Evolutionary conservation across 2,888 invertebrate species (phyloP).

Genomic region (Sminthurinus aureus): DNA sequence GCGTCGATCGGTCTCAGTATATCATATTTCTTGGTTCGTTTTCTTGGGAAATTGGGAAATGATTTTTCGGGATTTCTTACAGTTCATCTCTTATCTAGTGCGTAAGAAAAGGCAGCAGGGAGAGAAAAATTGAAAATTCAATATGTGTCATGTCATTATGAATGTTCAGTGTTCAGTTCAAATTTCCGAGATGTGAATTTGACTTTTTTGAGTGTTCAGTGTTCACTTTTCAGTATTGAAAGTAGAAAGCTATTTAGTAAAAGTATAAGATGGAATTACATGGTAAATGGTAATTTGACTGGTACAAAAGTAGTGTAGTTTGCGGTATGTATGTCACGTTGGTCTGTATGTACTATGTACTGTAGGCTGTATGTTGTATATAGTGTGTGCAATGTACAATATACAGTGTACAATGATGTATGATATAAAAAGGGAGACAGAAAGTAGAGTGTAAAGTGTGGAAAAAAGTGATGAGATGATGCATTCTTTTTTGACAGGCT

Average conservation of each 20-base stretch:
- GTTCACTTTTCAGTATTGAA: neutral
- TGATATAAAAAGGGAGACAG: neutral
- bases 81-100: too few species aligned
- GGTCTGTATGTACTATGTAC: too few species aligned
- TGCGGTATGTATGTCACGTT: too few species aligned
- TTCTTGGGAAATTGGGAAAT: too few species aligned
- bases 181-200: neutral
- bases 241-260: neutral
- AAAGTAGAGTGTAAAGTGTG: neutral
- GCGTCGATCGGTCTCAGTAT: too few species aligned
- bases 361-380: too few species aligned
- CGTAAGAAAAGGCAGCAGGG: neutral
- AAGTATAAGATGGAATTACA: too few species aligned
- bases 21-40: too few species aligned
- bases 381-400: neutral
- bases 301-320: too few species aligned
- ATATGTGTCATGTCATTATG: conserved; percentile 6
- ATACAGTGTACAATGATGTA: too few species aligned
- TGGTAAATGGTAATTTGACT: too few species aligned
- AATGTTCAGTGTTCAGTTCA: neutral
- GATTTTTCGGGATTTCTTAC: too few species aligned
- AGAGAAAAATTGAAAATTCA: neutral
- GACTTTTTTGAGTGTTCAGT: neutral
- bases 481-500: conserved; percentile 27
- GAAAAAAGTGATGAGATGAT: conserved; percentile 13